Conservation (phyloP, 2,888 invertebrate species). For the Ornithoptera alexandrae region DNA sequence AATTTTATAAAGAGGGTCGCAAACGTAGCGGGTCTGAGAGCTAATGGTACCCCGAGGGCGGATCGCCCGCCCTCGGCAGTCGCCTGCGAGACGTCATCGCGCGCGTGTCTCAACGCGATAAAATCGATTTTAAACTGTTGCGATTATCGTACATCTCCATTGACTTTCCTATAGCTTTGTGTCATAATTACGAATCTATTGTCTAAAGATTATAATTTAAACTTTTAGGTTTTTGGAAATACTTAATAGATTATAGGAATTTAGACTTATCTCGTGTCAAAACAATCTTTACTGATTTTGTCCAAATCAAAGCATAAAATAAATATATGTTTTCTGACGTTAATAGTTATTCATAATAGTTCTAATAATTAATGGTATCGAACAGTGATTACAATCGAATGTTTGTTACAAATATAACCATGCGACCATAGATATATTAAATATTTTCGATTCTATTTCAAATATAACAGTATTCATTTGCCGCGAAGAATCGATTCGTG, state of each 20-base stretch:
- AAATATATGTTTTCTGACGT: too few relatives aligned
- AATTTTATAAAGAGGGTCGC: slow-evolving; percentile 39
- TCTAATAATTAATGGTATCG: too few relatives aligned
- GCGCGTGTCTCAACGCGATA: slow-evolving; percentile 46
- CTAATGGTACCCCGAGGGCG: slow-evolving; percentile 65
- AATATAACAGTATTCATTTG: slow-evolving; percentile 49
- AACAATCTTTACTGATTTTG: neutral
- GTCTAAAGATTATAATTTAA: neutral
- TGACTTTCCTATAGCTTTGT: neutral
- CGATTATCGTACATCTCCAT: slow-evolving; percentile 17
- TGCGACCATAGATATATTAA: slow-evolving; percentile 34
- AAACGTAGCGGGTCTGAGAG: slow-evolving; percentile 34
- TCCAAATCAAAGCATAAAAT: too few relatives aligned
- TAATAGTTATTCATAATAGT: too few relatives aligned
- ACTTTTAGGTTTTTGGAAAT: too few relatives aligned
- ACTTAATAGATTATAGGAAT: too few relatives aligned
- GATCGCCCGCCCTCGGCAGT: slow-evolving; percentile 74
- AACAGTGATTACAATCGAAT: slow-evolving; percentile 30
- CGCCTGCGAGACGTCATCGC: slow-evolving; percentile 59
- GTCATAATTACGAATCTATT: neutral
- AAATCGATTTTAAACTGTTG: slow-evolving; percentile 6
- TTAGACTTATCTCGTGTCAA: too few relatives aligned
- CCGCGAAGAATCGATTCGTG: slow-evolving; percentile 55
- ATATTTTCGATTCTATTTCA: slow-evolving; percentile 49
- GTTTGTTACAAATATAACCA: slow-evolving; percentile 16